Base-by-base conservation (phyloP, 2,888 invertebrate genomes). In the Agriotes lineatus region DNA sequence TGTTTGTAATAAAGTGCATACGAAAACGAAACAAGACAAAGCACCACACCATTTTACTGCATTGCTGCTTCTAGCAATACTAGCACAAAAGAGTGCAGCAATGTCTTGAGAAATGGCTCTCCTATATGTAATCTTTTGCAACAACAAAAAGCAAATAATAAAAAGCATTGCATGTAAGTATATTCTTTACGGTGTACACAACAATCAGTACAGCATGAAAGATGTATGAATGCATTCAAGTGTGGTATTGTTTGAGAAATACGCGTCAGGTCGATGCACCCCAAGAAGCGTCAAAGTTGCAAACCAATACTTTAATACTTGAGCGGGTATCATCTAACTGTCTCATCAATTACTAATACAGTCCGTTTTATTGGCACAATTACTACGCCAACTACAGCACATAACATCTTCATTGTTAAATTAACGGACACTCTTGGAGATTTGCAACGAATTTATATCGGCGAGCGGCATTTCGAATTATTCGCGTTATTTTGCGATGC, bases 201-300 rank as follows among this genome's bases (percentile, higher is more conserved):
- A 61, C 61, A 37, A 52, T 61, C 50, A 50, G 12, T 39, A 16
- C 39, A 61, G 25, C 61, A 52, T 52, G 39, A 37, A 61, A 61
- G 61, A 61, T 52, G 42, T 52, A 61, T 61, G 52, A 50, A 61
- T 61, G 42, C 61, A 39, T 61, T 61, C 50, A 52, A 61, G 61
- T 52, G 52, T 39, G 35, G 61, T 52, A 61, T 61, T 61, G 61
- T 50, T 61, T 61, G 52, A 52, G 42, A 25, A 61, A 52, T 52
- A 52, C 37, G 61, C 61, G 22, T 39, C 12, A 52, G 61, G 61
- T 61, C 61, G 61, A 52, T 61, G 61, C 25, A 61, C 61, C 52
- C 50, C 42, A 39, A 25, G 39, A 39, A 52, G 39, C 52, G 39
- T 61, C 22, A 52, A 61, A 19, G 39, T 14, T 45, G 18, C 30